These are phyloP conservation scores for Goniozus legneri DNA, from an alignment of 1,140 invertebrate genomes.

Conservation along the genomic window DNA sequence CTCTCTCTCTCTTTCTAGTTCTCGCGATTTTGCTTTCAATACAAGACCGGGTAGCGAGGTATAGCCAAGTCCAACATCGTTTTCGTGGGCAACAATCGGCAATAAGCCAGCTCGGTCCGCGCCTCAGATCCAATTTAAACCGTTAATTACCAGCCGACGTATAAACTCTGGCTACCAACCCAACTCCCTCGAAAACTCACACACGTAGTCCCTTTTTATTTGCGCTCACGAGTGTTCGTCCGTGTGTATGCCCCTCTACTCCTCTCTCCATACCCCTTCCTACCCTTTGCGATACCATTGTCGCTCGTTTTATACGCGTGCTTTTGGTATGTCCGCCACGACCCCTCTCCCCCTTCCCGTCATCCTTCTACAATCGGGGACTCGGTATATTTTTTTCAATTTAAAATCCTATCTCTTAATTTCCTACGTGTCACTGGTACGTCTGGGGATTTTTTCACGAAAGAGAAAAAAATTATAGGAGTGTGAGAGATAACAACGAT, in stretches of 20 bases:
- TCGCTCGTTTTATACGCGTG: background rate
- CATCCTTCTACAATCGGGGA: background rate
- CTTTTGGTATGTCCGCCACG: background rate
- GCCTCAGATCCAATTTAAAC: constrained; percentile 42
- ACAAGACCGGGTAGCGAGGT: no score
- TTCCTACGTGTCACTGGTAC: constrained; percentile 49
- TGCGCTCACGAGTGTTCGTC: no score
- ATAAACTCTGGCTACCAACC: background rate
- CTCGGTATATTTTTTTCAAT: constrained; percentile 24
- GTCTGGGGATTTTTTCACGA: constrained; percentile 48
- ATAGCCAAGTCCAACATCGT: no score
- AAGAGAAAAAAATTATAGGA: no score
- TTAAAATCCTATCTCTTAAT: constrained; percentile 53
- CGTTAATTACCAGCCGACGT: constrained; percentile 35
- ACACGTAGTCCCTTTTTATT: no score
- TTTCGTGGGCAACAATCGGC: constrained; percentile 32
- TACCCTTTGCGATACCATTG: no score
- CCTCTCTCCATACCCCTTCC: no score
- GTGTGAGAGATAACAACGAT: no score
- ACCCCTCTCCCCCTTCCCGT: background rate
- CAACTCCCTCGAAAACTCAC: constrained; percentile 5
- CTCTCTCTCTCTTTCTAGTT: constrained; percentile 25
- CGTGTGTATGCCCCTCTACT: no score
- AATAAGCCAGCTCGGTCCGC: constrained; percentile 32
- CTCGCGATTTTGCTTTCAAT: constrained; percentile 37